phyloP scores from a whole-genome alignment of 2,113 vertebrate genomes.

The Piaya cayana region DNA sequence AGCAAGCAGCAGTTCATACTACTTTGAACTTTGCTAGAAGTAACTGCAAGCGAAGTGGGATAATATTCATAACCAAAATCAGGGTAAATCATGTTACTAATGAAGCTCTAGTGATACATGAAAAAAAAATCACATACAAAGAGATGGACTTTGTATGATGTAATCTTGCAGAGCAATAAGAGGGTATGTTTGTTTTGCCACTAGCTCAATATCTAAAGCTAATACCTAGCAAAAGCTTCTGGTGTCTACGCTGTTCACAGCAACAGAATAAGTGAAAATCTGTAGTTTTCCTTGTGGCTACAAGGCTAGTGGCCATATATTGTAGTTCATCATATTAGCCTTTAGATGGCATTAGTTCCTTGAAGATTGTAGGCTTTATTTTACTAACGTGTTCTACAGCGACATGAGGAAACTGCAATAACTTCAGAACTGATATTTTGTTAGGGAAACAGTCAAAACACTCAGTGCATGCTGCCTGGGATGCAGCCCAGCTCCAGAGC shows the following conservation, averaged over 20 bases:
- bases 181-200: not conserved
- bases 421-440: not conserved
- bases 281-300: accelerated
- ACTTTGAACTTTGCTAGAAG: not conserved
- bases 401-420: not conserved
- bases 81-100: not conserved
- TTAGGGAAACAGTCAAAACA: not conserved
- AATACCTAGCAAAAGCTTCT: not conserved
- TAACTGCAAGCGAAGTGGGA: not conserved
- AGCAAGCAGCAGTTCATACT: not conserved
- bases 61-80: not conserved
- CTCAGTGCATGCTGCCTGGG: not conserved
- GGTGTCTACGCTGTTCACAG: not conserved
- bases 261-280: not conserved
- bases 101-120: not conserved
- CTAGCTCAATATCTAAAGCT: no score
- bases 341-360: slow-evolving; percentile 69
- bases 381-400: accelerated
- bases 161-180: not conserved
- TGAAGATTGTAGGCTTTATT: not conserved
- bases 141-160: not conserved
- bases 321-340: slow-evolving; percentile 48
- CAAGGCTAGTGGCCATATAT: no score
- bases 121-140: not conserved
- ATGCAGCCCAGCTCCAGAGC: not conserved